Base-by-base conservation (phyloP, 1,140 invertebrate species). In the Leptinotarsa lineolata region DNA sequence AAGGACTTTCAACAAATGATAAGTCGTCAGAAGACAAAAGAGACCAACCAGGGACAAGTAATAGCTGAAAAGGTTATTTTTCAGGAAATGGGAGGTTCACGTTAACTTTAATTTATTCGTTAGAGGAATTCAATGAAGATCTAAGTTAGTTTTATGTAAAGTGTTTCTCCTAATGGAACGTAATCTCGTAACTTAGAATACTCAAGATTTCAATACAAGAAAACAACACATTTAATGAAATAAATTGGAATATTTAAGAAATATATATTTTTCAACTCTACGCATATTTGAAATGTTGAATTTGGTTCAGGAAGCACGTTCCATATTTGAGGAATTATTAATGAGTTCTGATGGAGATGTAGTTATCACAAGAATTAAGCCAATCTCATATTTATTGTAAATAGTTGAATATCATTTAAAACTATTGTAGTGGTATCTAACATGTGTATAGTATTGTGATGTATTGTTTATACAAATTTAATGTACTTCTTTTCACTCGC, bases 1-100 rank as follows among this genome's bases (percentile, higher is more conserved):
- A 91, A 74, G 87, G 88, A n/a, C 85, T 92, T 15, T 86, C 87
- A 2, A 90, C 89, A 48, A 86, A 86, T 79, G 86, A 89, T 45
- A 58, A 69, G 11, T 13, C 16, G 20, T 11, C 68, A 18, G 22
- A 30, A 5, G 68, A 70, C 30, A 24, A 70, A 61, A 20, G 68
- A 21, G 13, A 69, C 48, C 45, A 69, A 22, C 68, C 68, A 2
- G 58, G 68, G 3, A 60, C 54, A 18, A 70, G 68, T 70, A 70
- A 61, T 18, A 70, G 68, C 68, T 70, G 68, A 70, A 16, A 44
- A n/a, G 65, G 65, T 44, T 30, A 67, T 16, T 0, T 67, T 12
- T 39, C 11, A 6, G 65, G 16, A 15, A 16, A 18, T n/a, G 60
- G 60, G 5, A 22, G 6, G 48, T 54, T 54, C 30, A 15, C 11